Conservation (phyloP, 2,888 invertebrate species). For the Cloeon dipterum region DNA sequence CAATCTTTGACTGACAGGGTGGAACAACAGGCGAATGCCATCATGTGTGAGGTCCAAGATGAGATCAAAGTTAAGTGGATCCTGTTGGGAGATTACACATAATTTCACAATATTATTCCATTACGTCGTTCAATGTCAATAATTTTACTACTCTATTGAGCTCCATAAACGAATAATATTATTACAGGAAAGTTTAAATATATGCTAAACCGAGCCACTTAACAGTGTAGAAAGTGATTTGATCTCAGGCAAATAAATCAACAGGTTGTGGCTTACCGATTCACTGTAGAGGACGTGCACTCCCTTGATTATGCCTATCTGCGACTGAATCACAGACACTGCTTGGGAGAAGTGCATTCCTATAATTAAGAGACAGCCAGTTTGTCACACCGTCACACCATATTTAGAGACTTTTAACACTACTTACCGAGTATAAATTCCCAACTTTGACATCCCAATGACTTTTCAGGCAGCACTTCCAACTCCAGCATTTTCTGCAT, state of each 20-base stretch:
- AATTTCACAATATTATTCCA: background rate
- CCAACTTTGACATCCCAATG: conserved; percentile 92
- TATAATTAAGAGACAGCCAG: conserved; percentile 26
- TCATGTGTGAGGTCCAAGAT: conserved; percentile 91
- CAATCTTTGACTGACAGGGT: conserved; percentile 79
- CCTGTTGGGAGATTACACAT: conserved; percentile 27
- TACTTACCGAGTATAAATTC: conserved; percentile 82
- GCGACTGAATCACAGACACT: conserved; percentile 86
- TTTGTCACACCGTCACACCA: background rate
- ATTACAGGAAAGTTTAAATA: too few relatives aligned
- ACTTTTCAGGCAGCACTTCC: conserved; percentile 88
- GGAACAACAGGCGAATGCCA: conserved; percentile 90
- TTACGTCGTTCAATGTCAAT: too few relatives aligned
- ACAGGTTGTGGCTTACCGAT: conserved; percentile 33
- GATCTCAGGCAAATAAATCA: too few relatives aligned
- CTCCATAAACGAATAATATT: too few relatives aligned
- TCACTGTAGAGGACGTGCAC: conserved; percentile 95
- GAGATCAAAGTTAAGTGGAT: conserved; percentile 84
- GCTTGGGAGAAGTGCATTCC: conserved; percentile 98
- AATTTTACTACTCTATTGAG: too few relatives aligned
- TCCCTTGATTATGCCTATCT: conserved; percentile 83
- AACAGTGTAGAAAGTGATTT: too few relatives aligned
- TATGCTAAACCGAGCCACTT: too few relatives aligned
- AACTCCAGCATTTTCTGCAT: conserved; percentile 96
- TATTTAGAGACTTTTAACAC: background rate